These are phyloP conservation scores for Brachyalestes nurse DNA, from an alignment of 2,797 vertebrate genomes.

Conservation along the genomic window DNA sequence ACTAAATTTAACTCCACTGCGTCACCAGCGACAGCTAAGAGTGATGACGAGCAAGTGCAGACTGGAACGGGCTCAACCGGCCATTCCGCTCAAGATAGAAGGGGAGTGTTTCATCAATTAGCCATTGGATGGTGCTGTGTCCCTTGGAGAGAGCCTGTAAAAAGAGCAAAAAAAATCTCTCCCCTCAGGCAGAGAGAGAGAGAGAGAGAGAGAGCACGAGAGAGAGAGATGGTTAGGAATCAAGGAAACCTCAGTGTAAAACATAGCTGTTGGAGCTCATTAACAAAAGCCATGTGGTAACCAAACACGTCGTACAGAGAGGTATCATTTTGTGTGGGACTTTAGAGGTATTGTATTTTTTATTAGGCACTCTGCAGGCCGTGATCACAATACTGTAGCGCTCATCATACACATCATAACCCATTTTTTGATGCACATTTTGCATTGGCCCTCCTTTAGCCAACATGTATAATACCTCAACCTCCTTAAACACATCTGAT, in stretches of 20 bases:
- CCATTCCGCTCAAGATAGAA: slow-evolving; percentile 3
- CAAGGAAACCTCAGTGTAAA: neutral
- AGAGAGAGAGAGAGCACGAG: slow-evolving; percentile 24
- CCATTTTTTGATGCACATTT: neutral
- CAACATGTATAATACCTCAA: too few relatives aligned
- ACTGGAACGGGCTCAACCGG: slow-evolving; percentile 7
- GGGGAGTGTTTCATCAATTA: slow-evolving; percentile 44
- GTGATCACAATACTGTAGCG: neutral
- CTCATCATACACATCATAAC: neutral
- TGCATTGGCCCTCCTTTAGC: too few relatives aligned
- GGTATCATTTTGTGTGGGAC: neutral
- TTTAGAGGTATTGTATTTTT: neutral
- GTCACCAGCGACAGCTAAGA: slow-evolving; percentile 18
- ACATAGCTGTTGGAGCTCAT: slow-evolving; percentile 2
- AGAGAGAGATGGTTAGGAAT: slow-evolving; percentile 13
- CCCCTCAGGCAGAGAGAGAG: slow-evolving; percentile 20
- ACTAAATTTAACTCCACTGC: slow-evolving; percentile 41
- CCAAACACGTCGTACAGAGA: neutral
- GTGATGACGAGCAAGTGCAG: slow-evolving; percentile 14
- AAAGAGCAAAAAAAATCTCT: slow-evolving; percentile 15
- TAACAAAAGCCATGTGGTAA: neutral
- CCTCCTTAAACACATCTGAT: too few relatives aligned
- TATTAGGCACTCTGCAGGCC: neutral
- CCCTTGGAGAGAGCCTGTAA: slow-evolving; percentile 39
- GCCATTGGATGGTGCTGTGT: slow-evolving; percentile 35